Conservation (phyloP, 2,797 vertebrate genomes). For the Tangara arthus region DNA sequence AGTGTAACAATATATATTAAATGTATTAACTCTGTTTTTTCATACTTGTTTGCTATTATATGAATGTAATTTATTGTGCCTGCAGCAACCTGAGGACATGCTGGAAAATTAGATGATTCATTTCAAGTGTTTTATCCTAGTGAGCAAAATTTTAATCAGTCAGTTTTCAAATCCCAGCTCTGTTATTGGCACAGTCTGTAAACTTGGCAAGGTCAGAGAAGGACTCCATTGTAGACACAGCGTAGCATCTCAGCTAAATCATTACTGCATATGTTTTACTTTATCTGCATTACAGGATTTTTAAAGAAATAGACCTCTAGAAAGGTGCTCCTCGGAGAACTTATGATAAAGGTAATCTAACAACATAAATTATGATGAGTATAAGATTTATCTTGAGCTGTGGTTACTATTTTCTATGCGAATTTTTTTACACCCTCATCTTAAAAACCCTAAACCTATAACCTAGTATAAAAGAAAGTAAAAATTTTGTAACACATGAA, state of each 20-base stretch:
- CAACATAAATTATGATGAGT: background rate
- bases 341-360: background rate
- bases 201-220: slow-evolving; percentile 70
- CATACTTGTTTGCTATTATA: slow-evolving; percentile 53
- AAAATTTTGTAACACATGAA: background rate
- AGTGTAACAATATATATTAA: background rate
- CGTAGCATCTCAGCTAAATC: background rate
- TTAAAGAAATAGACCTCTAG: slow-evolving; percentile 3
- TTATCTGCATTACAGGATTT: background rate
- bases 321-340: background rate
- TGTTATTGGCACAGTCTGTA: slow-evolving; percentile 62
- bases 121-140: slow-evolving; percentile 73
- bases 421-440: background rate
- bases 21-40: slow-evolving; percentile 23
- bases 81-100: slow-evolving; percentile 50
- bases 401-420: background rate
- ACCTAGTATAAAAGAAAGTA: background rate
- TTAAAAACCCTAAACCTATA: rapidly evolving
- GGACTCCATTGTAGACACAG: slow-evolving; percentile 7
- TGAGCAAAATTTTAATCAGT: slow-evolving; percentile 74
- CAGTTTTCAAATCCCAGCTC: slow-evolving; percentile 58
- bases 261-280: slow-evolving; percentile 22
- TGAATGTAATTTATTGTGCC: slow-evolving; percentile 65
- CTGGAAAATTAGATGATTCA: slow-evolving; percentile 71
- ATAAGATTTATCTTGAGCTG: background rate